Evolutionary conservation across 2,113 vertebrate species (phyloP).

Genomic region (Taxidea taxus): DNA sequence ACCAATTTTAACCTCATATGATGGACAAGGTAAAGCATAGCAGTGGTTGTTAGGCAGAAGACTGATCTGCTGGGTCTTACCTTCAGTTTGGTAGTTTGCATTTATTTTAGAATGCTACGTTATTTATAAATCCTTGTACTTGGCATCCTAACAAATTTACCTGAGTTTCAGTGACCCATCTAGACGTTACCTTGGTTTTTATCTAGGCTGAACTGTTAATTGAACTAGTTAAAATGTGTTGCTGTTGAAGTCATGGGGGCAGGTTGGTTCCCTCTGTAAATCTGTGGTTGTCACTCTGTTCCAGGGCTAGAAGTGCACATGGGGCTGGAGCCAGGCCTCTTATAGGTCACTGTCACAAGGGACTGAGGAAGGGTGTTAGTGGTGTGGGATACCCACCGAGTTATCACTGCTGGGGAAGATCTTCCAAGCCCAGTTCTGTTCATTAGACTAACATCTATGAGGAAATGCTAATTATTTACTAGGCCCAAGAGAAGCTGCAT

Average conservation of each 20-base stretch:
- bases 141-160: background rate
- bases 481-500: background rate
- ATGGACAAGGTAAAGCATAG: background rate
- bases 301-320: background rate
- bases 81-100: background rate
- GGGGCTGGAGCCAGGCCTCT: background rate
- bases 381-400: background rate
- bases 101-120: conserved; percentile 29
- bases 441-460: background rate
- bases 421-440: background rate
- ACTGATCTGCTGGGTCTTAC: background rate
- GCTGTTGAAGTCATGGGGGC: background rate
- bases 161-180: conserved; percentile 7
- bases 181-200: conserved; percentile 39
- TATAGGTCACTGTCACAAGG: background rate
- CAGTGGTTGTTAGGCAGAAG: background rate
- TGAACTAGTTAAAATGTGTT: background rate
- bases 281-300: background rate
- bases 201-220: background rate
- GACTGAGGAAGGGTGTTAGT: background rate
- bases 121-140: conserved; percentile 8
- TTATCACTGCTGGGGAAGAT: background rate
- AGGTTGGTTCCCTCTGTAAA: background rate
- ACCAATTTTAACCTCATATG: background rate
- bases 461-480: background rate